Base-by-base conservation (phyloP, 2,113 vertebrate species). In the Dipodomys spectabilis region DNA sequence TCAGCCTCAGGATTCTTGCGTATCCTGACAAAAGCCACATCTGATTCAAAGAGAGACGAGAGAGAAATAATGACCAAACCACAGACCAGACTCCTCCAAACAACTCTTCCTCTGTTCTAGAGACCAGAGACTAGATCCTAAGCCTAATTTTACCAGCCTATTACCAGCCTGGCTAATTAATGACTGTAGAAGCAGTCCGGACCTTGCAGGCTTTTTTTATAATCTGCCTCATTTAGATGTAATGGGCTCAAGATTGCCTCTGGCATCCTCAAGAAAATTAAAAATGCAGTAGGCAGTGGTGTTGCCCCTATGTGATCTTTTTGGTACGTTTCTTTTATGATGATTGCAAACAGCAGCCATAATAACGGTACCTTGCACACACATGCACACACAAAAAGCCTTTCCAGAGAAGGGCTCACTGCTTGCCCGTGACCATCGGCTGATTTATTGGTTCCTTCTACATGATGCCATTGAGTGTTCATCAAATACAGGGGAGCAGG, bases 211-310 rank as follows among this genome's bases (percentile, higher is more conserved):
- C 68, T 74, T 95, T 74, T 95, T 96, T 94, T 93, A 88, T 94
- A 95, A 96, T 94, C 86, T 32, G 71, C 84, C 93, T 96, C 96
- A 92, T 94, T 95, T 93, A 94, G 92, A 93, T 65, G 80, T 83
- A 96, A 96, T 95, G 86, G 94, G 94, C 85, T 95, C 82, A 77
- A 94, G 96, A 95, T 92, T 95, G 96, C 96, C 93, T 95, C 94
- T 93, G 90, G 96, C 95, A 93, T 92, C 91, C 88, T 95, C 44
- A 49, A 57, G 94, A 95, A 96, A 96, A 97, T 97, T 96, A 96
- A 96, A 96, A 95, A 93, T 96, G 90, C 92, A 90, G 95, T 94
- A 94, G 79, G 93, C 93, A 96, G 82, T 84, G 39, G 77, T 85
- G 94, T 65, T 84, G 88, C 90, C 84, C 85, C 94, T 82, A 71